Percentiles rank a stretch among this genome's conserved stretches.
Evolutionary conservation across 2,113 vertebrate genomes (phyloP).

Genomic region (Lathamus discolor): DNA sequence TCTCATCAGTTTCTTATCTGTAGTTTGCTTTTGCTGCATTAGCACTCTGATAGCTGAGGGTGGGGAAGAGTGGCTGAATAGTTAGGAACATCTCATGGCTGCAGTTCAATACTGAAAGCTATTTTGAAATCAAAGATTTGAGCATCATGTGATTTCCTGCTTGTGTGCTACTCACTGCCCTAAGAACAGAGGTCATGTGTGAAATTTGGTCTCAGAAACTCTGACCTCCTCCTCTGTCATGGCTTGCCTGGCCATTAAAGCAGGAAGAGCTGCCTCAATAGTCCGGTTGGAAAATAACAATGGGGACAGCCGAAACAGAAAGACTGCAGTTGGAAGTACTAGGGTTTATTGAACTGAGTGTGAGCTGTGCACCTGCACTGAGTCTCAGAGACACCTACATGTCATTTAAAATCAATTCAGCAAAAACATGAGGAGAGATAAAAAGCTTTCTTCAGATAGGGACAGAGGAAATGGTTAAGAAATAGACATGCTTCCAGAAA

Average conservation of each 20-base stretch:
- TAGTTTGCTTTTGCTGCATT: background rate
- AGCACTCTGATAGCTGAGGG: background rate
- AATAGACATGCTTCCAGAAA: background rate
- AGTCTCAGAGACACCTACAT: background rate
- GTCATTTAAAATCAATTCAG: background rate
- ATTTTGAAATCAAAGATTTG: background rate
- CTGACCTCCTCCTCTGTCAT: background rate
- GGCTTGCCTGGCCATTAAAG: background rate
- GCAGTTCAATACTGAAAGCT: background rate
- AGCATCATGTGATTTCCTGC: background rate
- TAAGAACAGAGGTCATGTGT: background rate
- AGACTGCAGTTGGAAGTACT: background rate
- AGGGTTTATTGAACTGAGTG: background rate
- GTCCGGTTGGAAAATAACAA: background rate
- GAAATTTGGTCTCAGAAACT: background rate
- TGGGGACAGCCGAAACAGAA: background rate
- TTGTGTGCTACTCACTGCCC: background rate
- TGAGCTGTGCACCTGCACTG: background rate
- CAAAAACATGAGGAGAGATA: background rate
- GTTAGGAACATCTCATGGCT: background rate
- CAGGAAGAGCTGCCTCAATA: background rate
- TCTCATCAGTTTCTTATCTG: background rate
- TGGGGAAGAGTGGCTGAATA: background rate
- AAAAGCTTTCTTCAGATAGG: background rate
- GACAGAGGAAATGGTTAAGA: background rate